A percentile compares a stretch with the other conserved stretches of the same genome.
Evolutionary conservation across 2,888 invertebrate species (phyloP).

Genomic region (Drosophila picticornis): DNA sequence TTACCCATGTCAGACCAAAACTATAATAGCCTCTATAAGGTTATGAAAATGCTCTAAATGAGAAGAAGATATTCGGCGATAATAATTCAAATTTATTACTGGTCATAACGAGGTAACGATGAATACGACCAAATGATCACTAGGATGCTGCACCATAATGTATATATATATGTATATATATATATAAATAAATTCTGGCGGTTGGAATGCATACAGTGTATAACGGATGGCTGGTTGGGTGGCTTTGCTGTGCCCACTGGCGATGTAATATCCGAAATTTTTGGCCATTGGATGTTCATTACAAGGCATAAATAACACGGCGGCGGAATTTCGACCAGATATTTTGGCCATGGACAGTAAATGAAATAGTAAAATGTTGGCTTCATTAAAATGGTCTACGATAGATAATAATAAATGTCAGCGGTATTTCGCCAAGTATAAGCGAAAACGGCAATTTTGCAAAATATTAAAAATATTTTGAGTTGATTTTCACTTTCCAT

Average conservation of each 20-base stretch:
- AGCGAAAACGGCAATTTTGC: slow-evolving; percentile 10
- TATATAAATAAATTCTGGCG: neutral
- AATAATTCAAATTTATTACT: neutral
- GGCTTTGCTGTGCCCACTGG: slow-evolving; percentile 13
- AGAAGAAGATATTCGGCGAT: neutral
- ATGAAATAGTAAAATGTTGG: slow-evolving; percentile 39
- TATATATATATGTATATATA: neutral
- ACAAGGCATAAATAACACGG: slow-evolving; percentile 19
- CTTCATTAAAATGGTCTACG: slow-evolving; percentile 40
- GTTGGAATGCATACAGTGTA: neutral
- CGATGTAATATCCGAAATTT: slow-evolving; percentile 30
- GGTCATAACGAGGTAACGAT: neutral
- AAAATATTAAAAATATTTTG: neutral
- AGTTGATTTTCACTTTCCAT: slow-evolving; percentile 15
- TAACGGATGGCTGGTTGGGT: neutral
- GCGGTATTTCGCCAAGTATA: slow-evolving; percentile 26
- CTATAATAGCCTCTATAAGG: neutral
- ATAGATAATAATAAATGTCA: slow-evolving; percentile 44
- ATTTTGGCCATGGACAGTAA: slow-evolving; percentile 45
- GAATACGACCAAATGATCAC: neutral
- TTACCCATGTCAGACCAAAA: neutral
- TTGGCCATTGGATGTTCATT: slow-evolving; percentile 25
- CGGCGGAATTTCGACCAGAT: slow-evolving; percentile 3
- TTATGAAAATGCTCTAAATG: neutral
- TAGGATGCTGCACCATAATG: neutral